A percentile compares a stretch with the other conserved stretches of the same genome.
These are phyloP conservation scores for Mellilla xanthometata DNA, from an alignment of 2,888 invertebrate genomes.

Conservation along the genomic window DNA sequence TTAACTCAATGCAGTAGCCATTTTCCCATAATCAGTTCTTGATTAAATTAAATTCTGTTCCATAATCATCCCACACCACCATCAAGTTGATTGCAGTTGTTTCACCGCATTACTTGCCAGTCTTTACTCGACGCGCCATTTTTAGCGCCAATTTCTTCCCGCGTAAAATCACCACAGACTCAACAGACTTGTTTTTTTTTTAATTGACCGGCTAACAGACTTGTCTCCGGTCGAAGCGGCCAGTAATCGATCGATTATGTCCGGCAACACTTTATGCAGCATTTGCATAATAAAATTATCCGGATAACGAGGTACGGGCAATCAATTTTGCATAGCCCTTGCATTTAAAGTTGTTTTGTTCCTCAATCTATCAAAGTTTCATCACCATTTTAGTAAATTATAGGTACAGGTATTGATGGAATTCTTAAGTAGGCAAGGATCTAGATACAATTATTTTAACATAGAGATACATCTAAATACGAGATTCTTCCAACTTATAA, in stretches of 20 bases:
- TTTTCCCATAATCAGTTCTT: background rate
- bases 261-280: conserved; percentile 75
- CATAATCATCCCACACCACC: conserved; percentile 26
- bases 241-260: conserved; percentile 65
- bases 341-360: conserved; percentile 24
- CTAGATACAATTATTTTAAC: too few relatives aligned
- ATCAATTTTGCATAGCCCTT: conserved; percentile 30
- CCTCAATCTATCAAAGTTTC: conserved; percentile 22
- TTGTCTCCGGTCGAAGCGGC: conserved; percentile 46
- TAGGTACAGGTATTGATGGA: background rate
- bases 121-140: conserved; percentile 36
- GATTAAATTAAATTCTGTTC: conserved; percentile 22
- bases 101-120: conserved; percentile 20
- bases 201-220: too few relatives aligned
- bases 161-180: conserved; percentile 25
- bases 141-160: conserved; percentile 52
- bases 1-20: background rate
- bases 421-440: too few relatives aligned
- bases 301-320: conserved; percentile 32
- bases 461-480: too few relatives aligned
- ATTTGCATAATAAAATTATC: conserved; percentile 81
- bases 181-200: too few relatives aligned
- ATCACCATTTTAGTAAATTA: conserved; percentile 17
- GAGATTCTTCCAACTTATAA: too few relatives aligned
- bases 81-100: conserved; percentile 25